Evolutionary conservation across 2,888 invertebrate species (phyloP), one percentile per base, ranked within the genome.

Genomic region (Catocala fraxini): DNA sequence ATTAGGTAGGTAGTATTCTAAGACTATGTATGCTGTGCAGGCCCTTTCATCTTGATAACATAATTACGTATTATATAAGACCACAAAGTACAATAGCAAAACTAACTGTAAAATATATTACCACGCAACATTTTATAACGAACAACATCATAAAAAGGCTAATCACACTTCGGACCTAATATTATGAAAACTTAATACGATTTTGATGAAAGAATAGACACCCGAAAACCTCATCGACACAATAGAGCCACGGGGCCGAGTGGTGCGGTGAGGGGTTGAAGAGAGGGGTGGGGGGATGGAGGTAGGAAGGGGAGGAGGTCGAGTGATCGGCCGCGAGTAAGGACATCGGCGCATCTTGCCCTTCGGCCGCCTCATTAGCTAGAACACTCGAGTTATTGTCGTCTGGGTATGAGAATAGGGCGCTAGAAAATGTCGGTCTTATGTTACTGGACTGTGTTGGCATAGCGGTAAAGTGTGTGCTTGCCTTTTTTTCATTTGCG

Each of bases 291-390:
- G 70, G 54, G 68, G 61, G 54, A 57, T 39, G 15, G 15, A 7
- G 35, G 35, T 39, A 39, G 35, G 54, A 64, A 52, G 43, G 62
- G 68, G 67, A 63, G 66, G 74, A 77, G 83, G 87, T 84, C 85
- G 86, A 88, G 88, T 87, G 87, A 89, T 89, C 86, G 86, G 84
- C 83, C 86, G 77, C 78, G 75, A 73, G 79, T 86, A 85, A 85
- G 89, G 88, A 86, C 87, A 82, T 76, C 78, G 78, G 81, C 85
- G 82, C 84, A 82, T 86, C 87, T 86, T 85, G 83, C 86, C 86
- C 84, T 86, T 82, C 81, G 79, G 63, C 68, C 73, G 81, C 71
- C 84, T 88, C 88, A 88, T 86, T 88, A 88, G 82, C 79, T 76
- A 73, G 73, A 75, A 79, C 82, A 81, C 83, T 87, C 71, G 76